Evolutionary conservation across 2,888 invertebrate genomes (phyloP).

Genomic region (Erynnis tages): DNA sequence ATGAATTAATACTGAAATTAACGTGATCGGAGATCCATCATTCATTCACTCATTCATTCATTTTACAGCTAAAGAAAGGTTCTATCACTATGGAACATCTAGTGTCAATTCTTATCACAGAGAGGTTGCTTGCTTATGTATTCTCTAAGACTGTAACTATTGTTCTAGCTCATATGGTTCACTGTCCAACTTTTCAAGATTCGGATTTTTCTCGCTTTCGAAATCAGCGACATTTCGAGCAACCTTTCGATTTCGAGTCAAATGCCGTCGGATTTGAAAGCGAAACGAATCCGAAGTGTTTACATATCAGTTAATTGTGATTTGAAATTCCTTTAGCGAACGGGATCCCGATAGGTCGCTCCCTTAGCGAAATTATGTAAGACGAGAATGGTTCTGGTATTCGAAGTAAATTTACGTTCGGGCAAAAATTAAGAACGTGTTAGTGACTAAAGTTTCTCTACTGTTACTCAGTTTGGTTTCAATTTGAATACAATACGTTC

Average conservation of each 20-base stretch:
- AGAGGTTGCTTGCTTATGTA: too few species aligned
- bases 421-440: conserved; percentile 43
- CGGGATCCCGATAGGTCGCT: conserved; percentile 44
- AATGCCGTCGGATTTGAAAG: conserved; percentile 25
- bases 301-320: conserved; percentile 52
- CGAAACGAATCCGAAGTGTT: conserved; percentile 44
- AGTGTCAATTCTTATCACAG: too few species aligned
- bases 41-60: too few species aligned
- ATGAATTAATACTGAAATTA: too few species aligned
- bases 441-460: too few species aligned
- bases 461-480: too few species aligned
- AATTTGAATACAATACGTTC: conserved; percentile 13
- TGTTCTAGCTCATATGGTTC: conserved; percentile 3
- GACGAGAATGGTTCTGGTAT: conserved; percentile 28
- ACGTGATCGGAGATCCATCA: too few species aligned
- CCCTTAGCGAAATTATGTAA: conserved; percentile 26
- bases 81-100: too few species aligned
- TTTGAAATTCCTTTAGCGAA: conserved; percentile 41
- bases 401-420: conserved; percentile 39
- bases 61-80: too few species aligned
- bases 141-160: background rate
- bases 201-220: conserved; percentile 43
- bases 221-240: conserved; percentile 25
- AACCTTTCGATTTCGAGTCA: conserved; percentile 8
- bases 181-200: conserved; percentile 6